phyloP scores from a whole-genome alignment of 2,113 vertebrate genomes.

The Loxodonta africana region DNA sequence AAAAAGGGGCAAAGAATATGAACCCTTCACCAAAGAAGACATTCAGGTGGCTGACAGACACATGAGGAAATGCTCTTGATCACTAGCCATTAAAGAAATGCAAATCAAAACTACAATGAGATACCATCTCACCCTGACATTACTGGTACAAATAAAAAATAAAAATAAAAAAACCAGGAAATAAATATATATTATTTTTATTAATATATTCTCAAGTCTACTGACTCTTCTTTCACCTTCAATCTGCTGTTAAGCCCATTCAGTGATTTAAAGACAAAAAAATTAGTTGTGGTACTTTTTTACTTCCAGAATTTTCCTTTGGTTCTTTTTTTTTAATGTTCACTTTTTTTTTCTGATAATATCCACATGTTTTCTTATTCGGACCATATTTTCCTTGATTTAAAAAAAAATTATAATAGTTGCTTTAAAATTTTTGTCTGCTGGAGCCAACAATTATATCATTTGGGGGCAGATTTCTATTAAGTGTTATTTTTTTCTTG shows the following conservation, averaged over 20 bases:
- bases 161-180: no score
- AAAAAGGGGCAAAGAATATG: no score
- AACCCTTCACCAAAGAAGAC: no score
- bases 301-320: background rate
- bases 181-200: background rate
- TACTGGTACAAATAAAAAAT: no score
- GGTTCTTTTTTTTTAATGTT: background rate
- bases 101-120: no score
- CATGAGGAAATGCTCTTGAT: no score
- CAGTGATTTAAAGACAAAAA: background rate
- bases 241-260: background rate
- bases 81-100: no score
- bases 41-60: no score
- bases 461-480: background rate
- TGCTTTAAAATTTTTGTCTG: background rate
- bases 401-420: background rate
- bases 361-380: slow-evolving; percentile 44
- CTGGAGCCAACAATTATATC: background rate
- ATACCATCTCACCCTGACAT: no score
- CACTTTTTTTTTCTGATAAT: background rate
- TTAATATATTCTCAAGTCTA: background rate
- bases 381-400: slow-evolving; percentile 1
- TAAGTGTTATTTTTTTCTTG: background rate
- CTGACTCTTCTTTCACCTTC: background rate
- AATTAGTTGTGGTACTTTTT: background rate